Base-by-base conservation (phyloP, 1,140 invertebrate genomes). In the Diorhabda elongata region DNA sequence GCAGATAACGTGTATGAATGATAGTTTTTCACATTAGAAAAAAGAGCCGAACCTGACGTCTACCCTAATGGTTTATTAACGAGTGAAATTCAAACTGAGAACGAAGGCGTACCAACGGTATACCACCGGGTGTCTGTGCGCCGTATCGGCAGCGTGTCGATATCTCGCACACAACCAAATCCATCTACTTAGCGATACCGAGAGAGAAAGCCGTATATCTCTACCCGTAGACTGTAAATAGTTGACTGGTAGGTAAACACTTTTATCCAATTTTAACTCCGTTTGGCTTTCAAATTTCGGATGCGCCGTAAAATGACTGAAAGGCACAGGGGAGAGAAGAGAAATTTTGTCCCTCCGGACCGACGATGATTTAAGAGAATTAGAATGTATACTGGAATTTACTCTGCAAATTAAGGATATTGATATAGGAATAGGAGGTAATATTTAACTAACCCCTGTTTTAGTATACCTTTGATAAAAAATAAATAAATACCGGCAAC, bases 231-330 rank as follows among this genome's bases (percentile, higher is more conserved):
- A 65, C 64, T 65, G 64, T 65, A 65, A 65, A 65, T 58, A 65
- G 11, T 58, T n/a, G 42, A 57, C 61, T 58, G 64, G 57, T 65
- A 11, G 64, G 64, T 65, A 65, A 65, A 65, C 58, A 65, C 64
- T 65, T 65, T 65, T 65, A 65, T 65, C 64, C 64, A 58, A 65
- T 65, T 65, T 65, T 65, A 65, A 65, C 64, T 65, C 64, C 26
- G 64, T 65, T 65, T 65, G 64, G 47, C 64, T 65, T 65, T 65
- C 64, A 45, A 65, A 57, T 65, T 65, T 65, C 47, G 26, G 47
- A 65, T 65, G 64, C 64, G 64, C 64, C 45, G 64, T 62, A n/a
- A 62, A 52, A 6, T 52, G 47, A 52, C 47, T 6, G 47, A 8
- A 52, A 8, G 47, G 47, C 47, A 52, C 45, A 6, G 45, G 45